phyloP scores from a whole-genome alignment of 2,797 vertebrate genomes.

The Gambelia wislizenii region DNA sequence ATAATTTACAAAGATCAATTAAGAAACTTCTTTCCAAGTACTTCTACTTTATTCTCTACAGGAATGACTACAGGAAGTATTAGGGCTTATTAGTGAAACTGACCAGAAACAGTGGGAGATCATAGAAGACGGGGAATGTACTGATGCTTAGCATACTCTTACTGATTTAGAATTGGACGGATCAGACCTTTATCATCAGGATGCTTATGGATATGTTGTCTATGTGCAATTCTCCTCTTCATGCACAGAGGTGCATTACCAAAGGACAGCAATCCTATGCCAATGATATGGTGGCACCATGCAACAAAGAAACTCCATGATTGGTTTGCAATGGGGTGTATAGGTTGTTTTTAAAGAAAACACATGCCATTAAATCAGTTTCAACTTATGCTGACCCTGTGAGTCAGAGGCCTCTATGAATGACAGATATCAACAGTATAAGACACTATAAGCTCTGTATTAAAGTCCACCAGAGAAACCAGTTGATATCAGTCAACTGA shows the following conservation, averaged over 20 bases:
- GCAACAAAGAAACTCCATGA: background rate
- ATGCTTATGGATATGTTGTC: background rate
- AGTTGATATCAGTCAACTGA: no score
- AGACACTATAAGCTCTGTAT: no score
- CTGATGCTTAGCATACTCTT: background rate
- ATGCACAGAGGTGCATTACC: background rate
- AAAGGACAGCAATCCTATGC: no score
- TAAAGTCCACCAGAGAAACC: no score
- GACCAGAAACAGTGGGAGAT: background rate
- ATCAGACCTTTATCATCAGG: background rate
- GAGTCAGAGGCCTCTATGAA: no score
- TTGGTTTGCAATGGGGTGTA: background rate
- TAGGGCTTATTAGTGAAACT: background rate
- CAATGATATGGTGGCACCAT: no score
- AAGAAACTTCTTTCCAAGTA: conserved; percentile 41
- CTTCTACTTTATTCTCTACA: conserved; percentile 45
- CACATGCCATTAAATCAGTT: no score
- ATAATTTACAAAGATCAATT: conserved; percentile 55
- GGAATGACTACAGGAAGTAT: conserved; percentile 3
- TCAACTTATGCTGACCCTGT: no score
- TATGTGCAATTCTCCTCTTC: background rate
- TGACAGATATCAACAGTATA: no score
- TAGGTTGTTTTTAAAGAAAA: no score
- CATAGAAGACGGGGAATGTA: background rate
- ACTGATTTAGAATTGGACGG: background rate